Evolutionary conservation across 2,888 invertebrate genomes (phyloP).

Genomic region (Epistrophe eligans): DNA sequence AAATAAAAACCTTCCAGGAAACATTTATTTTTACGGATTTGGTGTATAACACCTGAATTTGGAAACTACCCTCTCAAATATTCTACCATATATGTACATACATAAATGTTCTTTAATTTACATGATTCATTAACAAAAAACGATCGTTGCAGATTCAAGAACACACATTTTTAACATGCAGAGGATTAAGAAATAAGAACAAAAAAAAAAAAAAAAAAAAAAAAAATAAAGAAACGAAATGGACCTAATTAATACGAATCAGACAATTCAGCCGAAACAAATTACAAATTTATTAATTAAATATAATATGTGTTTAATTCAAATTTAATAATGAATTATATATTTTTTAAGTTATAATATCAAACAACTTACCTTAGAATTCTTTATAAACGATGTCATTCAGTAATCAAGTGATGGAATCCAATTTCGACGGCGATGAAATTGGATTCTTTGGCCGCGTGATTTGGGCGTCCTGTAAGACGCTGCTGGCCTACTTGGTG

Average conservation of each 20-base stretch:
- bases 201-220: conserved; percentile 4
- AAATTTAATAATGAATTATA: background rate
- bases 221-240: conserved; percentile 62
- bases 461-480: conserved; percentile 63
- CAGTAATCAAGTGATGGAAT: conserved; percentile 62
- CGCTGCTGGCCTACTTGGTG: conserved; percentile 73
- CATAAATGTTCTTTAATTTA: background rate
- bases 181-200: conserved; percentile 5
- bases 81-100: too few species aligned
- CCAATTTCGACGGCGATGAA: conserved; percentile 70
- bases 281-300: conserved; percentile 25
- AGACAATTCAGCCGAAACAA: conserved; percentile 57
- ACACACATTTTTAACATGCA: conserved; percentile 19
- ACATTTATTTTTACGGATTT: too few species aligned
- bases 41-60: too few species aligned
- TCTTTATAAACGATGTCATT: conserved; percentile 75
- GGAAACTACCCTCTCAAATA: too few species aligned
- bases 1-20: too few species aligned
- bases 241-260: conserved; percentile 57
- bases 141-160: background rate
- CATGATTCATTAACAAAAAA: background rate
- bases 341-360: background rate
- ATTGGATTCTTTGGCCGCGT: conserved; percentile 74
- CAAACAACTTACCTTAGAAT: conserved; percentile 59
- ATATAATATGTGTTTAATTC: background rate